A percentile compares a stretch with the other conserved stretches of the same genome.
phyloP scores from a whole-genome alignment of 2,888 invertebrate species.

The Silvanus unidentatus region DNA sequence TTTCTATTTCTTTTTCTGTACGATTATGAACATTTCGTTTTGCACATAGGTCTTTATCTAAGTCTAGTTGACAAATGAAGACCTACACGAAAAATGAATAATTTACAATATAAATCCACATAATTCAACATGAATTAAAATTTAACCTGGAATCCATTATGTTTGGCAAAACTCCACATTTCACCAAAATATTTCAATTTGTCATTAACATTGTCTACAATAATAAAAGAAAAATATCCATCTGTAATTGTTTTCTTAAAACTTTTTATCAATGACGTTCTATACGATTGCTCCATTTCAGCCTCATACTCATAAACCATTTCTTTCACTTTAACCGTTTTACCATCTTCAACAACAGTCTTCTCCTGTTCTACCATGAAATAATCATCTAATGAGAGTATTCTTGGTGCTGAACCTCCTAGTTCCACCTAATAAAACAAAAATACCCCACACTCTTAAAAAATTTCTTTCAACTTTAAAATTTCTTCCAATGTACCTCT shows the following conservation, averaged over 20 bases:
- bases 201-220: constrained; percentile 87
- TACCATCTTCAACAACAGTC: constrained; percentile 65
- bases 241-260: constrained; percentile 87
- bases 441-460: background rate
- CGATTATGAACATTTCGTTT: constrained; percentile 83
- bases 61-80: constrained; percentile 82
- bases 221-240: constrained; percentile 86
- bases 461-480: background rate
- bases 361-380: constrained; percentile 84
- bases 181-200: constrained; percentile 77
- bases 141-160: constrained; percentile 74
- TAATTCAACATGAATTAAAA: background rate
- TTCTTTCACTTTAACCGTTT: constrained; percentile 61
- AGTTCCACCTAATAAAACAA: constrained; percentile 56
- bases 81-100: constrained; percentile 54
- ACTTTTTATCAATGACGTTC: constrained; percentile 75
- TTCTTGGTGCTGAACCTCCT: constrained; percentile 83
- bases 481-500: constrained; percentile 57
- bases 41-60: constrained; percentile 70
- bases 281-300: constrained; percentile 74
- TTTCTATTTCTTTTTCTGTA: constrained; percentile 69
- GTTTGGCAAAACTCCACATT: constrained; percentile 81
- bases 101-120: background rate
- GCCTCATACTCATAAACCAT: constrained; percentile 87
- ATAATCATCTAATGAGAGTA: constrained; percentile 92